Base-by-base conservation (phyloP, 2,113 vertebrate genomes). In the Pygathrix nemaeus region DNA sequence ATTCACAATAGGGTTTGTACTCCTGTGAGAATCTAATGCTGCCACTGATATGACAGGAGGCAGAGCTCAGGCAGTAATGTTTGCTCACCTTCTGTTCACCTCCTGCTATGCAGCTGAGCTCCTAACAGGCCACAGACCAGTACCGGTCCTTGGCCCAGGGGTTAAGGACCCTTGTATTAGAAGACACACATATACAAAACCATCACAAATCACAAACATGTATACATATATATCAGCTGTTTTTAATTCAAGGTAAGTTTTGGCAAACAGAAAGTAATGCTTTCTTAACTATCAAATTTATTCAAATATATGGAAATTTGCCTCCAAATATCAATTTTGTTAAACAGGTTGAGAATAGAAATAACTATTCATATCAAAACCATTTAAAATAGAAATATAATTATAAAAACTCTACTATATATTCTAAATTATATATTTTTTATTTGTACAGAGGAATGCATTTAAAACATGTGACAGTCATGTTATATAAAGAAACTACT, bases 191-290 rank as follows among this genome's bases (percentile, higher is more conserved):
- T 21, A 82, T 8, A 57, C n/a, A 59, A 2, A 40, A 40, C 18
- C 61, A 43, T 83, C 13, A 61, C 23, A 61, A 55, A 81, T 79
- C 57, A 83, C 81, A 40, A 38, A 57, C 55, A 59, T 6, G 57
- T 3, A 30, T 40, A 82, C 27, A 59, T 91, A 94, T 50, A 95
- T 14, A 13, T 93, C 96, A 86, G 93, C 79, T 95, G 80, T 0
- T 64, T 97, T 98, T 92, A 64, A 66, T 84, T 96, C 64, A 57
- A 82, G 73, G 45, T 40, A 92, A 89, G 50, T 92, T 48, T 68
- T 96, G 23, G 68, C 4, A 9, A 96, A 94, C 1, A 27, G 59
- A 97, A 97, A 97, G 94, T 17, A 80, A 75, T 57, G 40, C 20
- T 84, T 88, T 95, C 76, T 57, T 20, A 55, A 76, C 21, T 50